A percentile compares a stretch with the other conserved stretches of the same genome.
These are phyloP conservation scores for Caenorhabditis sp. DNA, from an alignment of 2,888 invertebrate genomes.

Conservation along the genomic window DNA sequence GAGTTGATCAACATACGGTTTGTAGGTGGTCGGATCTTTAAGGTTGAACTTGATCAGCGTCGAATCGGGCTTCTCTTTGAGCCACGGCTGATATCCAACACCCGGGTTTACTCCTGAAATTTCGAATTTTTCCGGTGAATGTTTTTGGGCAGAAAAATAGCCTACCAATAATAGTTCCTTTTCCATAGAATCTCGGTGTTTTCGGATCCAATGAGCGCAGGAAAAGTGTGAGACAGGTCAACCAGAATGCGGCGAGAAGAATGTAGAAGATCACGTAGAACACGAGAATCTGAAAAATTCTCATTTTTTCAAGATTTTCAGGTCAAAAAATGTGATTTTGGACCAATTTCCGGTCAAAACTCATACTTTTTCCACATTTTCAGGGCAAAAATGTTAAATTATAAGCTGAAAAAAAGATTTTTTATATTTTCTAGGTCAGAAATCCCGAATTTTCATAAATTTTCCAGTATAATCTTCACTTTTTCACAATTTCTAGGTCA, in stretches of 20 bases:
- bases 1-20: constrained; percentile 58
- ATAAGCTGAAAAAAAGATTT: too few species aligned
- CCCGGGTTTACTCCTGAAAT: constrained; percentile 82
- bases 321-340: neutral
- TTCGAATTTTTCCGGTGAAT: too few species aligned
- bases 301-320: neutral
- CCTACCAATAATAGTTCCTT: constrained; percentile 83
- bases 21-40: constrained; percentile 25
- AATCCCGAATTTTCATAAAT: too few species aligned
- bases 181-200: constrained; percentile 88
- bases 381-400: too few species aligned
- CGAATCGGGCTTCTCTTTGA: constrained; percentile 89
- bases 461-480: too few species aligned
- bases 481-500: neutral
- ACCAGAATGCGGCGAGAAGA: constrained; percentile 89
- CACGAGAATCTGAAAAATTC: constrained; percentile 84
- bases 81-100: constrained; percentile 95
- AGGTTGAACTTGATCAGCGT: constrained; percentile 91
- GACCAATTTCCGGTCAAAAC: too few species aligned
- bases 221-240: constrained; percentile 91
- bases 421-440: too few species aligned
- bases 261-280: constrained; percentile 96
- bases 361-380: too few species aligned
- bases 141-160: too few species aligned
- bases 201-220: constrained; percentile 86